Base-by-base conservation (phyloP, 1,140 invertebrate species). In the Cydia fagiglandana region DNA sequence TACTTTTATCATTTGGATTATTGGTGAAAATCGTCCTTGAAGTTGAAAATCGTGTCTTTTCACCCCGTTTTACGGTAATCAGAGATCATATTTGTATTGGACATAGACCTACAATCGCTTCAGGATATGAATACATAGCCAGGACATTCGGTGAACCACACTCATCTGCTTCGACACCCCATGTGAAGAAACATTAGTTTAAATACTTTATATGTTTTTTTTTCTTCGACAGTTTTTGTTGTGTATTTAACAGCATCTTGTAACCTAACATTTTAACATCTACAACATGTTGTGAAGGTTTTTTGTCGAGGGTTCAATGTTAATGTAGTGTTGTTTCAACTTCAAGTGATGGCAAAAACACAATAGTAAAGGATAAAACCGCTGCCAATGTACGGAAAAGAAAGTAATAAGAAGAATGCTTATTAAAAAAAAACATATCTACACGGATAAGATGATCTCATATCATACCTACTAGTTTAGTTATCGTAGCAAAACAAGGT, bases 121-220 rank as follows among this genome's bases (percentile, higher is more conserved):
- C 7, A 10, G 15, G 15, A 61, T 61, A 10, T 20, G 17, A 61
- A 61, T 61, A 10, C 17, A 41, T 12, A 41, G 1, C 7, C 66
- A 38, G 34, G 66, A 38, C 66, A 10, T 41, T 70, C 38, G 13
- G 66, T 2, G n/a, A 70, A 70, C 66, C 34, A 38, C 66, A 68
- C 45, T 47, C 66, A n/a, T n/a, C 66, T 45, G n/a, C 66, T 70
- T 70, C 34, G 10, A 38, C 30, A 34, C 66, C 34, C 17, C 30
- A 38, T 34, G n/a, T 70, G 34, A 70, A 70, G n/a, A 70, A 70
- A 70, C 34, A 38, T 41, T 45, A 38, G 20, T 70, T 70, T 41
- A 70, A 38, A 70, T 45, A 38, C 13, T 70, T 70, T 41, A 70
- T 17, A 70, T 41, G 66, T 10, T 9, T 70, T 70, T 66, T 24